phyloP scores from a whole-genome alignment of 1,140 invertebrate species.

The Hyles vespertilio region DNA sequence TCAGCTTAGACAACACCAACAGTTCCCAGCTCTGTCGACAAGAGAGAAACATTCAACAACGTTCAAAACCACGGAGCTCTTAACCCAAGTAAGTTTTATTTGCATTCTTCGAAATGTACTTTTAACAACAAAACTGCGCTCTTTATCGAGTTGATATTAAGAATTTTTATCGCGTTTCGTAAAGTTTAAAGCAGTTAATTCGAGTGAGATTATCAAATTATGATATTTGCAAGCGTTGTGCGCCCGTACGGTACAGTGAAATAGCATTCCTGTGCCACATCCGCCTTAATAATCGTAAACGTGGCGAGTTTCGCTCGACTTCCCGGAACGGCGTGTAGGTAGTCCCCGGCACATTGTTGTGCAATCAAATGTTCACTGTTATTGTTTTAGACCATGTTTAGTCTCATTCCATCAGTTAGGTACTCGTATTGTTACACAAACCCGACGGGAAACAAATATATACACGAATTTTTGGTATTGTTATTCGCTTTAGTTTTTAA shows the following conservation, averaged over 20 bases:
- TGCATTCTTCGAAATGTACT: too few species aligned
- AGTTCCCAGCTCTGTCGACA: constrained; percentile 88
- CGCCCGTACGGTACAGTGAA: constrained; percentile 39
- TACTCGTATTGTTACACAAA: constrained; percentile 1
- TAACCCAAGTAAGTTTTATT: too few species aligned
- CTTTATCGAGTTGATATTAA: too few species aligned
- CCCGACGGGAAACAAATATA: too few species aligned
- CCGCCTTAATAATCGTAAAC: constrained; percentile 65
- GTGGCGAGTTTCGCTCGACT: constrained; percentile 56
- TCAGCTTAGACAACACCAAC: constrained; percentile 84
- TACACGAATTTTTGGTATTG: too few species aligned
- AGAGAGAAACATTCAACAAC: constrained; percentile 19
- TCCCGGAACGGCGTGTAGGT: constrained; percentile 64
- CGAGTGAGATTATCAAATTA: too few species aligned
- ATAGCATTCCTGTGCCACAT: constrained; percentile 53
- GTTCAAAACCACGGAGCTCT: too few species aligned
- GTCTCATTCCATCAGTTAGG: constrained; percentile 4
- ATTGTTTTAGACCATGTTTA: constrained; percentile 18
- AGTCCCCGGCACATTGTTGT: constrained; percentile 52
- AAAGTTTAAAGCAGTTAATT: too few species aligned
- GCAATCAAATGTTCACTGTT: constrained; percentile 22
- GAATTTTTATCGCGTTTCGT: too few species aligned
- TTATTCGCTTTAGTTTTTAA: background rate
- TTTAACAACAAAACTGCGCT: too few species aligned
- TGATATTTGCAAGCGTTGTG: too few species aligned